Evolutionary conservation across 2,888 invertebrate species (phyloP), one percentile per base, ranked within the genome.

Genomic region (Leptinotarsa rubiginosa): DNA sequence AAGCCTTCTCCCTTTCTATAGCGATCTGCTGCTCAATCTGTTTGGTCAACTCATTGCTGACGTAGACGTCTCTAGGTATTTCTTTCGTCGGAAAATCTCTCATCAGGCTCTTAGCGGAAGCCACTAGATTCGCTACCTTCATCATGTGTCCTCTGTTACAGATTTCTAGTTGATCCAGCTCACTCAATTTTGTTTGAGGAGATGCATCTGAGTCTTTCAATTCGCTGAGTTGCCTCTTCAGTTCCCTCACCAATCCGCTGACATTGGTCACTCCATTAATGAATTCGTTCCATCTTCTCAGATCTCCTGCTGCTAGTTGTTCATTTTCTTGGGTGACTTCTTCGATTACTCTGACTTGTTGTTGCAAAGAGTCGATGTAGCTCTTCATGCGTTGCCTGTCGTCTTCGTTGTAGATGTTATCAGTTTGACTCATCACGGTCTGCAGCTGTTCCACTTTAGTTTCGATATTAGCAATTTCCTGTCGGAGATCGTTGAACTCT

Each of bases 231-330:
- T 90, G 89, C 50, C 87, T 85, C 83, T 90, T 90, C 25, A 91
- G 87, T 73, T 86, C 86, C 69, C 89, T 87, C 13, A 92, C 89
- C 74, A 89, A 88, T 79, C 88, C 87, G 66, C 87, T 89, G n/a
- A 93, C 88, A 79, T 89, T 91, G 59, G 91, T 89, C 3, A 93
- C 89, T 31, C 92, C 91, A 16, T 91, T 89, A 72, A 93, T 87
- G 84, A 95, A 95, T 81, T 92, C 92, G 56, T 91, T 90, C 94
- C 95, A 95, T 81, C 92, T 91, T 69, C 90, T 90, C 77, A 94
- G 89, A 81, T 91, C 90, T 83, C 92, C 91, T 72, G 88, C 89
- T 73, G 90, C 90, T 75, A 90, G 88, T 18, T 87, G 87, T 81
- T 91, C 91, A 77, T 90, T 91, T 75, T 91, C 90, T 59, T 89